Evolutionary conservation across 2,888 invertebrate genomes (phyloP).

Genomic region (Sisyra nigra): DNA sequence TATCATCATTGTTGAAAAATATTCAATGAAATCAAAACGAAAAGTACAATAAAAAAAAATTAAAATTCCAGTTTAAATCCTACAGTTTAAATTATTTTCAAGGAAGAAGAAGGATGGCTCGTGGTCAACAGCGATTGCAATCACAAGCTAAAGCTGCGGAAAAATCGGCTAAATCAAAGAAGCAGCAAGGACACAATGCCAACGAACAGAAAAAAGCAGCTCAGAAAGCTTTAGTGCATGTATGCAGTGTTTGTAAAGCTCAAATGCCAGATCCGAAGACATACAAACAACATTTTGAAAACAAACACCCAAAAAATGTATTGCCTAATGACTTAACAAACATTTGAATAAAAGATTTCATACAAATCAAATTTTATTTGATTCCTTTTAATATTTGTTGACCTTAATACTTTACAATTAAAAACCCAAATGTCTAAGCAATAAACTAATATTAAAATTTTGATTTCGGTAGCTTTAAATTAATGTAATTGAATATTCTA

Average conservation of each 20-base stretch:
- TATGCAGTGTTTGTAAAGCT: slow-evolving; percentile 86
- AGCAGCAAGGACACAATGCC: slow-evolving; percentile 76
- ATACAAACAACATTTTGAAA: slow-evolving; percentile 98
- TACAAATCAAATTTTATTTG: too few species aligned
- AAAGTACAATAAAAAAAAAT: too few species aligned
- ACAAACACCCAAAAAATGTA: slow-evolving; percentile 93
- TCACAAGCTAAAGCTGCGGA: slow-evolving; percentile 93
- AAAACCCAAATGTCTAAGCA: too few species aligned
- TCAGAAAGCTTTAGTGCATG: slow-evolving; percentile 80
- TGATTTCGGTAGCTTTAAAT: too few species aligned
- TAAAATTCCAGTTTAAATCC: too few species aligned
- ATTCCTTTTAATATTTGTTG: too few species aligned
- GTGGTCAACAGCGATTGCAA: slow-evolving; percentile 97
- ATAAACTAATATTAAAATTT: too few species aligned
- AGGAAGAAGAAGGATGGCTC: slow-evolving; percentile 56
- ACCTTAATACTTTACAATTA: too few species aligned
- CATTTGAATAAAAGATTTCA: slow-evolving; percentile 31
- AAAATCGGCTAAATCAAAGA: slow-evolving; percentile 72
- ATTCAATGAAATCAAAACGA: too few species aligned
- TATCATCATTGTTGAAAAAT: too few species aligned
- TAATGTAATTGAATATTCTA: too few species aligned
- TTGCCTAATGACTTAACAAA: slow-evolving; percentile 73
- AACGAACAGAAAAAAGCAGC: slow-evolving; percentile 87
- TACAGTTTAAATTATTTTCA: too few species aligned
- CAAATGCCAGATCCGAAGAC: slow-evolving; percentile 99